Base-by-base conservation (phyloP, 1,140 invertebrate genomes). In the Drosophila sp. region DNA sequence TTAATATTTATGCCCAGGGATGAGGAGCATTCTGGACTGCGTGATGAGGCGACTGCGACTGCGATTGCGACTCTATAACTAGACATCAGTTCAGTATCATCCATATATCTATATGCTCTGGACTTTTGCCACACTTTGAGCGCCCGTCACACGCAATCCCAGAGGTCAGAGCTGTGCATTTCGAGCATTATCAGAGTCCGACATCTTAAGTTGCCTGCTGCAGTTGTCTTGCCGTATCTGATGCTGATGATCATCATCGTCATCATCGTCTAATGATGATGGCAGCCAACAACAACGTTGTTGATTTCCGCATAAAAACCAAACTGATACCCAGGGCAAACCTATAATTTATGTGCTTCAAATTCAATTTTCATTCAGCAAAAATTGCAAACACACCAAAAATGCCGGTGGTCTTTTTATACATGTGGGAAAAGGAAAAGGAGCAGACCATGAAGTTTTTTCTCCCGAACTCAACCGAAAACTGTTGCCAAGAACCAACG, bases 361-460 rank as follows among this genome's bases (percentile, higher is more conserved):
- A 86, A 86, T 86, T 86, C 83, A 87, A 87, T 86, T 84, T 86
- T 86, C 82, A 86, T 86, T 86, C 82, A 82, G 38, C 76, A 76
- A 76, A 53, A 84, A 87, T 87, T 76, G 78, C 82, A 64, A 69
- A 87, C 25, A 78, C 75, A 79, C 70, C 36, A 41, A 54, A 62
- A 74, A 48, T 72, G 54, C 80, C 64, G 82, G 82, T 86, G 82
- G 80, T 83, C 78, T 70, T n/a, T 45, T 76, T 48, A 27, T 58
- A 11, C 27, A 66, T 72, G 69, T 72, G 69, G 63, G 63, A 72
- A 67, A 72, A 57, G 63, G 63, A 72, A 67, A 72, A 57, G 70
- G 38, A 67, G 48, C 54, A 38, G 38, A 51, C 36, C 62, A 38
- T 66, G 38, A 67, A 53, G 45, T 38, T 72, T 72, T 67, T 61